Base-by-base conservation (phyloP, 2,797 vertebrate genomes). In the Paratrypauchen microcephalus region DNA sequence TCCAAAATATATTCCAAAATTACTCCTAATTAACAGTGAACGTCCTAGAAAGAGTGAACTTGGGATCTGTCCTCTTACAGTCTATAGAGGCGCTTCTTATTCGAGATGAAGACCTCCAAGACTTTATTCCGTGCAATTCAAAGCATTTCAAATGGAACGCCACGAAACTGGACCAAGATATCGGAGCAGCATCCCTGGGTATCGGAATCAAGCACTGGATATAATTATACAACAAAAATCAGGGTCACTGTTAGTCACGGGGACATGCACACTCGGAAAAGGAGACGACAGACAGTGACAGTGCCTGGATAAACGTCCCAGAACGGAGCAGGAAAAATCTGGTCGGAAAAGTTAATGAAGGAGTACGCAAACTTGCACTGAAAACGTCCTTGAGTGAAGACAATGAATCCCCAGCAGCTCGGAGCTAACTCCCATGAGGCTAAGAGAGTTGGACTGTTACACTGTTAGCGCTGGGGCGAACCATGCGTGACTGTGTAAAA, bases 361-460 rank as follows among this genome's bases (percentile, higher is more conserved):
- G 81, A 77, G 74, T 47, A 24, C 24, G 54, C 41, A 56, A 59
- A 73, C 73, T 77, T 77, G 80, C 60, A 54, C n/a, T 79, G 79
- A 78, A 55, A 75, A 79, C 69, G 83, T 81, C 83, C 84, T 85
- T 83, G 80, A 81, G 74, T 68, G 9, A 47, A 71, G 78, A 78
- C 76, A 77, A 89, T 87, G 82, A 86, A 84, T 88, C 77, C 79
- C 75, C 77, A 76, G 4, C 71, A 69, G 76, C 82, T 74, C 73
- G 23, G 6, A 54, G 72, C 65, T 32, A 72, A 79, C 41, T 64
- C 86, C 76, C 83, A 12, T 3, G 83, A 82, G 82, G 60, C 74
- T 63, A 61, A 71, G 68, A 36, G 80, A 70, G 65, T 70, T 65
- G 60, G 74, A 68, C 68, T 64, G 63, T 65, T 65, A 69, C 80